Evolutionary conservation across 2,888 invertebrate species (phyloP).

Genomic region (Brachynemurus nebulosus): DNA sequence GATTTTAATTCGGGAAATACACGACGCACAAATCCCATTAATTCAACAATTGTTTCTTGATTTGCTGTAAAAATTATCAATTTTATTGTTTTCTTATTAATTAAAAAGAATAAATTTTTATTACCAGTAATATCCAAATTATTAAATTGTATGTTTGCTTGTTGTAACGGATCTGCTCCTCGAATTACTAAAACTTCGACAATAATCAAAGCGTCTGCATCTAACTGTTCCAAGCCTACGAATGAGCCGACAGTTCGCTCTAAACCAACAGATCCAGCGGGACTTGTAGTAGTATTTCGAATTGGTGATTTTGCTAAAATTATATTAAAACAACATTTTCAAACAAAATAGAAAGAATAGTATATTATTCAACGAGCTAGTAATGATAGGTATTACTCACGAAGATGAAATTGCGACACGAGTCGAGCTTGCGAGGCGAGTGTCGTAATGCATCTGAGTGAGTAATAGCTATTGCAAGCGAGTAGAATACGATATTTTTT

Average conservation of each 20-base stretch:
- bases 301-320: conserved; percentile 8
- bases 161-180: conserved; percentile 36
- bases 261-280: conserved; percentile 3
- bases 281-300: conserved; percentile 1
- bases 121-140: conserved; percentile 86
- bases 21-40: conserved; percentile 75
- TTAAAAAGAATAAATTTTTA: conserved; percentile 15
- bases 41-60: conserved; percentile 88
- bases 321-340: too few species aligned
- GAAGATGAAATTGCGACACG: too few species aligned
- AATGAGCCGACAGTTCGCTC: conserved; percentile 4
- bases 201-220: conserved; percentile 60
- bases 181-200: conserved; percentile 67
- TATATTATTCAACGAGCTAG: too few species aligned
- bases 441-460: too few species aligned
- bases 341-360: too few species aligned
- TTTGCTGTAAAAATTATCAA: conserved; percentile 47
- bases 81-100: background rate
- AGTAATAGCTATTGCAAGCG: too few species aligned
- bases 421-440: too few species aligned
- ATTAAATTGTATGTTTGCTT: conserved; percentile 84
- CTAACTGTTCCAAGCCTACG: conserved; percentile 24
- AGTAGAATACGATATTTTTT: too few species aligned
- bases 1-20: conserved; percentile 38
- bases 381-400: too few species aligned